Base-by-base conservation (phyloP, 2,888 invertebrate genomes). In the Agrenia bidenticulata region DNA sequence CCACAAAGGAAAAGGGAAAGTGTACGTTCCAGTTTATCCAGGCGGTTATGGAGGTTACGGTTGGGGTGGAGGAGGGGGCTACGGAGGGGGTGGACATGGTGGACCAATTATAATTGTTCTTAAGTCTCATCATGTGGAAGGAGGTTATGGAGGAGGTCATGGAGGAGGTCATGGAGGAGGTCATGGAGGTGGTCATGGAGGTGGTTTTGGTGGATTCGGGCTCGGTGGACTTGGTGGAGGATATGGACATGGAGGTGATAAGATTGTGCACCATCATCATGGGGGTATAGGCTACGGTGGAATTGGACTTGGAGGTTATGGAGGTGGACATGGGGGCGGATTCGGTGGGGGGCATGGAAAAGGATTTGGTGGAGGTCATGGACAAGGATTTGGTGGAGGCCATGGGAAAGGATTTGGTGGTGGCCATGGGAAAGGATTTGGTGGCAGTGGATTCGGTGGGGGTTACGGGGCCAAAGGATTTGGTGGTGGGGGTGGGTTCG, bases 21-120 rank as follows among this genome's bases (percentile, higher is more conserved):
- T 45, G 45, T 62, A 55, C 55, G 24, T 42, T 4, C 55, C 37
- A 1, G 54, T 42, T 2, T 42, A 59, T 19, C 50, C 45, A n/a
- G 27, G 9, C 11, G 59, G 58, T 23, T 45, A 23, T 19, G 51
- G 51, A 7, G 51, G 51, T 51, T 19, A 23, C 4, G 21, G 51
- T 11, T 19, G 51, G 19, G 51, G 51, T 23, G 21, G 23, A 4
- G 51, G 51, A 23, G 51, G 51, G n/a, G 45, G 45, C 4, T 5
- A 19, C 17, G 58, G 58, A 4, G 41, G 42, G 21, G 42, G 42
- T 26, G 21, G 11, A 15, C 41, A 41, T n/a, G 21, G 23, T 19
- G 61, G 61, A 2, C 61, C 61, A 17, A 61, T 61, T 2, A 61
- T 61, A 9, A 13, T 61, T 21, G 61, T 61, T 39, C 19, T 61